Conservation (phyloP, 2,888 invertebrate genomes). For the Cloeon dipterum region DNA sequence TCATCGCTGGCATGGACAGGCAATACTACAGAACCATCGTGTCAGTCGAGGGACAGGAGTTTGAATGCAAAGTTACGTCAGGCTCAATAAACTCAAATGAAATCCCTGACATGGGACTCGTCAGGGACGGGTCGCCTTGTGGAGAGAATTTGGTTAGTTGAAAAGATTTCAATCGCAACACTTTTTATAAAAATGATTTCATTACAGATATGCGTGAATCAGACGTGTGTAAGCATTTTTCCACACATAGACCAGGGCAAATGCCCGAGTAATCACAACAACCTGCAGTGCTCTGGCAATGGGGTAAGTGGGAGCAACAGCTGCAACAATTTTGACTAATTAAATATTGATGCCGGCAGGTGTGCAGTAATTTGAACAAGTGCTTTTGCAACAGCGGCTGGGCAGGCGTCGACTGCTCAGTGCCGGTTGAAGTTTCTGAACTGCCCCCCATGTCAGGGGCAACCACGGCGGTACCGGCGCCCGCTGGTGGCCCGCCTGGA, state of each 20-base stretch:
- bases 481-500: neutral
- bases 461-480: slow-evolving; percentile 17
- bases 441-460: slow-evolving; percentile 17
- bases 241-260: slow-evolving; percentile 64
- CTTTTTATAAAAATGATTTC: neutral
- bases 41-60: slow-evolving; percentile 68
- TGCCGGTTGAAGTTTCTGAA: slow-evolving; percentile 32
- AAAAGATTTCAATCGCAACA: too few species aligned
- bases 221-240: slow-evolving; percentile 70
- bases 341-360: slow-evolving; percentile 25
- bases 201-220: slow-evolving; percentile 64
- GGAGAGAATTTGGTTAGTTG: slow-evolving; percentile 52
- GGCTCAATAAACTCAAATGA: slow-evolving; percentile 37
- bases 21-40: slow-evolving; percentile 74
- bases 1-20: slow-evolving; percentile 54
- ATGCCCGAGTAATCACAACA: slow-evolving; percentile 76
- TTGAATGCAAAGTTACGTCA: slow-evolving; percentile 85
- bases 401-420: slow-evolving; percentile 72
- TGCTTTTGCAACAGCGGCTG: slow-evolving; percentile 81
- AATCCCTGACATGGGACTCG: slow-evolving; percentile 62
- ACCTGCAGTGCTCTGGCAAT: slow-evolving; percentile 78
- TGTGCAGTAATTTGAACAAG: slow-evolving; percentile 77
- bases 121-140: slow-evolving; percentile 84
- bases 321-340: neutral
- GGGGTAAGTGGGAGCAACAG: slow-evolving; percentile 84